Base-by-base conservation (phyloP, 2,888 invertebrate genomes). In the Gasteruption jaculator region DNA sequence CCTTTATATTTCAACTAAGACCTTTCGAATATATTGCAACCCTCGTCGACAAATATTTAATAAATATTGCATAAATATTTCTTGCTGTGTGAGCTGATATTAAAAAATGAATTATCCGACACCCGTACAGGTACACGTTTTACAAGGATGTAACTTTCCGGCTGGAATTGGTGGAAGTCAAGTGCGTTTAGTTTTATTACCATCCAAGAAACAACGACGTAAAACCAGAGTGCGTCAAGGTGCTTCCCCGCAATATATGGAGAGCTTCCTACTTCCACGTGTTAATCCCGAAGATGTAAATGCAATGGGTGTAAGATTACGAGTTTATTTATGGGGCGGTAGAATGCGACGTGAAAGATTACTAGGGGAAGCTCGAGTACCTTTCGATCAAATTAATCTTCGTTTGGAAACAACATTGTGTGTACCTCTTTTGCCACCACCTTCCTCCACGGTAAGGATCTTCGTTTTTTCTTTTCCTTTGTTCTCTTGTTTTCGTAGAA, bases 221-320 rank as follows among this genome's bases (percentile, higher is more conserved):
- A 94, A 94, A 73, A 93, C 93, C 16, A 91, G 93, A 73, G 90
- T 93, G 49, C 81, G 92, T 42, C 84, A 86, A 41, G 93, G 93
- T 1, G 88, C 91, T 61, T 88, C 86, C 68, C 93, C 94, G 0
- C 88, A 91, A 65, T 94, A 87, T 63, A 88, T 93, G 83, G 94
- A 95, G 68, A 86, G 90, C 60, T 93, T 94, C 71, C 79, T 91
- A 27, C 79, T 94, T 56, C 91, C 85, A 68, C 85, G 92, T 63
- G 90, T 94, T 24, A 91, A 90, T 74, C 91, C 91, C 77, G 94
- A 94, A 77, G 94, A 94, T 60, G 91, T 95, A 3, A 88, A 89
- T 68, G 89, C 90, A 12, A 86, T 94, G 78, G 93, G 93, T 0
- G 77, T 95, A 4, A 80, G 95, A 39, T 81, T 95, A 53, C 82